Evolutionary conservation across 1,140 invertebrate species (phyloP), one percentile per base, ranked within the genome.

Genomic region (Drosophila murphyi): DNA sequence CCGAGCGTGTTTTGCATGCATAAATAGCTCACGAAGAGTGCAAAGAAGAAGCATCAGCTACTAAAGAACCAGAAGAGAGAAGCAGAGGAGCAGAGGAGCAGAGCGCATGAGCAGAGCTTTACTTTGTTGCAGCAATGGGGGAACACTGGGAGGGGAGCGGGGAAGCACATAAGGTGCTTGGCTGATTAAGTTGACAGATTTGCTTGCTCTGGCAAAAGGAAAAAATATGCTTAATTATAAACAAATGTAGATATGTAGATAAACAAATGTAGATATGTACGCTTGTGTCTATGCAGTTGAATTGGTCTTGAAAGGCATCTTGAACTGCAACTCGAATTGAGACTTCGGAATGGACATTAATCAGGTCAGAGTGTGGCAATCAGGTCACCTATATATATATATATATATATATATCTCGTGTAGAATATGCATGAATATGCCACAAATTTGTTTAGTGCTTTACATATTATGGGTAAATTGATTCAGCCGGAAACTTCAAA

Each of bases 1-100:
- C 50, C 47, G 61, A 76, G 71, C 86, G 80, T 88, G 83, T 78
- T 88, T 81, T 72, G 83, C 85, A 88, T 88, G 86, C 78, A 78
- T 89, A 88, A 88, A 48, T 83, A 85, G 78, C 52, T 50, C 60
- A 28, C 28, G 28, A 6, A 29, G 54, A 56, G 7, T 20, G 20
- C 20, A 29, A 37, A 51, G 43, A 43, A 45, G 51, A 45, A 32
- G 39, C n/a, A 51, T 12, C 5, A 60, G 29, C 20, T 20, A 20
- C 32, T 3, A 12, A 5, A 20, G 7, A 35, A 39, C 28, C 6
- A 3, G 5, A 55, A 12, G 29, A 31, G 12, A 41, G 5, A 31
- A 12, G 28, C 12, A 2, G 39, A 29, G 29, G 4, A 64, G 34
- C 20, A 29, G 59, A 12, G 35, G 28, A 54, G 8, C 34, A 20